Evolutionary conservation across 2,888 invertebrate species (phyloP).

Genomic region (Drosophila putrida): DNA sequence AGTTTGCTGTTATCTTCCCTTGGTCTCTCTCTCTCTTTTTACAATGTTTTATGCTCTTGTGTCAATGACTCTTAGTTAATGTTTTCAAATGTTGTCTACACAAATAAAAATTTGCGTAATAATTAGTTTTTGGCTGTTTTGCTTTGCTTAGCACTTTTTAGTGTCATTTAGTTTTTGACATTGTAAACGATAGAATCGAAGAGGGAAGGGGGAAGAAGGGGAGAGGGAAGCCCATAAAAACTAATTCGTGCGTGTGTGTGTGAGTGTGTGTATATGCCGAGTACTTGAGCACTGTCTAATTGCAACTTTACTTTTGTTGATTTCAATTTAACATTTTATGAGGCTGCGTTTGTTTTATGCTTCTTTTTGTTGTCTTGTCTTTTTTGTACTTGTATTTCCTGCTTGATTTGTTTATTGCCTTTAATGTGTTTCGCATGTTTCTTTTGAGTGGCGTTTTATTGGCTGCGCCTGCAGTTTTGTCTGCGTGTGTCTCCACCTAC

Average conservation of each 20-base stretch:
- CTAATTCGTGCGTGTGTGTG: slow-evolving; percentile 18
- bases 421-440: slow-evolving; percentile 79
- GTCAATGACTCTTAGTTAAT: slow-evolving; percentile 72
- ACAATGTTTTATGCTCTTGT: slow-evolving; percentile 46
- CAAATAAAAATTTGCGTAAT: slow-evolving; percentile 73
- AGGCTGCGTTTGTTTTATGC: slow-evolving; percentile 25
- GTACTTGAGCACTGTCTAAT: slow-evolving; percentile 54
- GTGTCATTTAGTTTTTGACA: slow-evolving; percentile 47
- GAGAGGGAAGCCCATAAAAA: slow-evolving; percentile 21
- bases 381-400: slow-evolving; percentile 60
- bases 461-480: slow-evolving; percentile 55
- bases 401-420: slow-evolving; percentile 80
- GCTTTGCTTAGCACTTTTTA: slow-evolving; percentile 43
- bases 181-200: slow-evolving; percentile 8
- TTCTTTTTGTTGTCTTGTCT: slow-evolving; percentile 25
- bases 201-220: too few species aligned
- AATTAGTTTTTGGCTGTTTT: slow-evolving; percentile 57
- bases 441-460: slow-evolving; percentile 63
- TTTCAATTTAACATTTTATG: slow-evolving; percentile 61
- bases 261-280: slow-evolving; percentile 27
- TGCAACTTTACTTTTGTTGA: slow-evolving; percentile 57
- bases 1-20: slow-evolving; percentile 29
- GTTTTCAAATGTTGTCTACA: slow-evolving; percentile 53
- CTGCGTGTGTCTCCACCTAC: slow-evolving; percentile 3
- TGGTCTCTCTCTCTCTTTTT: slow-evolving; percentile 5